These are phyloP conservation scores for Erebia ligea DNA, from an alignment of 2,888 invertebrate genomes.

Conservation along the genomic window DNA sequence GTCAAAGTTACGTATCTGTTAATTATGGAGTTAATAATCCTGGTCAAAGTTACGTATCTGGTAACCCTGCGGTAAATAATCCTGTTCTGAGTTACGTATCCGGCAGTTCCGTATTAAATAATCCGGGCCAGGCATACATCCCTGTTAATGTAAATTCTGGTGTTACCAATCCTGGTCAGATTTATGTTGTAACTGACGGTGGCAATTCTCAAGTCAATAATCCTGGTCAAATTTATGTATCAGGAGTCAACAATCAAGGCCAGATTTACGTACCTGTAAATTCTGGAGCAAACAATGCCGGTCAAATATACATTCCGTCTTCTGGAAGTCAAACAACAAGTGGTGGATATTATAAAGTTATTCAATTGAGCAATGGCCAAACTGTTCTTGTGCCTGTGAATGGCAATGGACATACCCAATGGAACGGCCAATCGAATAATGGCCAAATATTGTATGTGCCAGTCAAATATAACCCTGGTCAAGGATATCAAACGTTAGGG, in stretches of 20 bases:
- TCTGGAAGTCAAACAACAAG: not conserved
- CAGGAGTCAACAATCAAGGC: not conserved
- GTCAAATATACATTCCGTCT: not conserved
- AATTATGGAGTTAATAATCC: not conserved
- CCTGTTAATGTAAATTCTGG: not conserved
- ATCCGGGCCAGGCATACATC: not conserved
- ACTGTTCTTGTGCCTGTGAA: not conserved
- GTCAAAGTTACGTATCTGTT: no score
- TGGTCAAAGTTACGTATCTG: not conserved
- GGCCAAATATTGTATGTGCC: conserved; percentile 5
- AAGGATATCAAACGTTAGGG: not conserved
- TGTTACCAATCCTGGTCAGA: not conserved
- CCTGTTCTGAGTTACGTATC: not conserved
- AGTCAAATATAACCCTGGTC: not conserved
- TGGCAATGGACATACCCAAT: not conserved
- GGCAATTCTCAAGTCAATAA: not conserved
- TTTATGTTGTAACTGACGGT: not conserved
- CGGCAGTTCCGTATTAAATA: not conserved
- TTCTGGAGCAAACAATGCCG: not conserved
- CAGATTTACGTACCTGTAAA: not conserved
- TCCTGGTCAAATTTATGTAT: not conserved
- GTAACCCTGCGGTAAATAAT: not conserved
- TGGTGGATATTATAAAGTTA: not conserved
- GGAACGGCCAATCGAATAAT: conserved; percentile 2
- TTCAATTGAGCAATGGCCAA: not conserved